phyloP scores from a whole-genome alignment of 2,797 vertebrate species.

The Characodon lateralis region DNA sequence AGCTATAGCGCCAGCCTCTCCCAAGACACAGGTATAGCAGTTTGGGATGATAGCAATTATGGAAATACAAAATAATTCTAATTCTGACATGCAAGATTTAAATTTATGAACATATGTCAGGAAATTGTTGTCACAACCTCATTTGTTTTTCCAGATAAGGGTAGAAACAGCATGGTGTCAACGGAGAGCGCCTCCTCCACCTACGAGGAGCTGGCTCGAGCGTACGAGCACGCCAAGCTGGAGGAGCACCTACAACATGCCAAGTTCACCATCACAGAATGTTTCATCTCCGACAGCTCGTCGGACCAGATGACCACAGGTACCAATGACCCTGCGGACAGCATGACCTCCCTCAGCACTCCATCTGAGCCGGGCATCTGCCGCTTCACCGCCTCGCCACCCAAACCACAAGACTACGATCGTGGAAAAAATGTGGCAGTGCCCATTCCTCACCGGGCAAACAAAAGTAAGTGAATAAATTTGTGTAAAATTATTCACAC shows the following conservation, averaged over 20 bases:
- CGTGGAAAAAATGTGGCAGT: slow-evolving; percentile 96
- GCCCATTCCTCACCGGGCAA: slow-evolving; percentile 97
- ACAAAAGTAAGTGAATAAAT: slow-evolving; percentile 85
- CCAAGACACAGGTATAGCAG: slow-evolving; percentile 90
- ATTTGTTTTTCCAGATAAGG: slow-evolving; percentile 86
- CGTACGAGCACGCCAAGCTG: slow-evolving; percentile 98
- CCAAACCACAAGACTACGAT: slow-evolving; percentile 96
- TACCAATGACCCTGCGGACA: slow-evolving; percentile 96
- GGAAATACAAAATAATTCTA: neutral
- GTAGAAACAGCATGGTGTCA: slow-evolving; percentile 99
- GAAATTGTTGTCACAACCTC: neutral
- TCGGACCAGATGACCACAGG: slow-evolving; percentile 99
- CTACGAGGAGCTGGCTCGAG: slow-evolving; percentile 96
- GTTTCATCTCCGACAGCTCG: slow-evolving; percentile 98
- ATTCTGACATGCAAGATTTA: neutral
- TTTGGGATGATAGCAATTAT: neutral
- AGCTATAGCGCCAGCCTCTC: slow-evolving; percentile 98
- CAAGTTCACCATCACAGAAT: slow-evolving; percentile 99
- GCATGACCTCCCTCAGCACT: slow-evolving; percentile 99
- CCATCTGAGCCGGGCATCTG: slow-evolving; percentile 98
- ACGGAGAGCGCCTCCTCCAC: slow-evolving; percentile 98
- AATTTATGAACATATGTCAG: neutral
- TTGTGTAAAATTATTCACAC: neutral
- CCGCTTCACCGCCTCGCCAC: slow-evolving; percentile 95
- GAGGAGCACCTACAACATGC: slow-evolving; percentile 98